Percentiles rank a stretch among this genome's conserved stretches.
Evolutionary conservation across 2,113 vertebrate species (phyloP).

Genomic region (Strix uralensis): DNA sequence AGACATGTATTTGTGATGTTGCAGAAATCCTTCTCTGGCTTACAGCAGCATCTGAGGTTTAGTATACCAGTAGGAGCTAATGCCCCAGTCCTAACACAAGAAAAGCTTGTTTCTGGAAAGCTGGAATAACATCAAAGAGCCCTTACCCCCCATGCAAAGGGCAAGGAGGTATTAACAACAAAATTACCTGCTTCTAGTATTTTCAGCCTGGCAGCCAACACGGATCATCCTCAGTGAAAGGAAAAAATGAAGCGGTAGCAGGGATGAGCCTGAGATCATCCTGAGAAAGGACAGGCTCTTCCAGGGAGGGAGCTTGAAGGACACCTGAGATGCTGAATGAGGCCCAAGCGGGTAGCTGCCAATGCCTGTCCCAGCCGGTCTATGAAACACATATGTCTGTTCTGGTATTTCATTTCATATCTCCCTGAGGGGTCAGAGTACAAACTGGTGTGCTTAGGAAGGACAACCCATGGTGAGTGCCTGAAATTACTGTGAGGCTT

Average conservation of each 20-base stretch:
- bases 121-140: background rate
- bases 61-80: background rate
- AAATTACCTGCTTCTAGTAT: background rate
- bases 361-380: background rate
- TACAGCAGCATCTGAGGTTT: background rate
- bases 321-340: background rate
- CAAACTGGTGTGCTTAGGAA: background rate
- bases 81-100: background rate
- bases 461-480: background rate
- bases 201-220: background rate
- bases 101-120: background rate
- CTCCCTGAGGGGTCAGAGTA: background rate
- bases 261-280: background rate
- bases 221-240: background rate
- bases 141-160: too few relatives aligned
- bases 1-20: background rate
- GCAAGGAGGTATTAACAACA: background rate
- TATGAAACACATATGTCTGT: background rate
- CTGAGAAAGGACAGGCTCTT: background rate
- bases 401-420: background rate
- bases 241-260: background rate
- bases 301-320: background rate
- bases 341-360: background rate
- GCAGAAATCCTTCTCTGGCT: background rate
- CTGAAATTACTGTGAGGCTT: background rate